Base-by-base conservation (phyloP, 2,888 invertebrate species). In the Rhamnusium bicolor region DNA sequence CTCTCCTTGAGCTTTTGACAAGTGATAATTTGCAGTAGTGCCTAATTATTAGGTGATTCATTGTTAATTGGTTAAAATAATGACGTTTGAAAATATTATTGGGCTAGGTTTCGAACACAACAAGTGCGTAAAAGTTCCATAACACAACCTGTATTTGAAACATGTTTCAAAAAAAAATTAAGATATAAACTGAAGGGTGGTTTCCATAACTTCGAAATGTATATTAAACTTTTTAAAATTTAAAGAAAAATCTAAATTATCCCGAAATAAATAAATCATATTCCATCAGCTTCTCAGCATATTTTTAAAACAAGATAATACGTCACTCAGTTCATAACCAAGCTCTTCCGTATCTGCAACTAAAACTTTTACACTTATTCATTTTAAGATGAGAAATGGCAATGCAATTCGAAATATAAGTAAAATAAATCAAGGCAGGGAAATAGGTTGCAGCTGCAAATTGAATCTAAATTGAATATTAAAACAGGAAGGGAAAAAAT, bases 401-500 rank as follows among this genome's bases (percentile, higher is more conserved):
- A 56, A 14, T 51, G 56, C 27, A 65, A 12, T 53, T 51, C 18
- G 21, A 10, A 40, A 56, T 56, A 67, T 53, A 54, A 54, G 8
- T 51, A 24, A 40, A 14, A 67, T 46, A 56, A 27, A 54, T 29
- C 32, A 49, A 32, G 18, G 27, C 19, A 8, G 19, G 46, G 47
- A 67, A 67, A 67, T 56, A 46, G 67, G 67, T 46, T 67, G 67
- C 67, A 56, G 47, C 67, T 56, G 54, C 54, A 67, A 67, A 67
- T 56, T 56, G 67, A 67, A 46, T 67, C 67, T 40, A 56, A 67
- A 67, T 67, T 67, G 67, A 56, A 65, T 61, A 61, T 67, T 67
- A 67, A 56, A 67, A 67, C 56, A 14, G 67, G 14, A 67, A 40
- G 56, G 10, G 67, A 67, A 67, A 56, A 67, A 67, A 67, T 67